Evolutionary conservation across 2,888 invertebrate genomes (phyloP).

Genomic region (Dichetophora obliterata): DNA sequence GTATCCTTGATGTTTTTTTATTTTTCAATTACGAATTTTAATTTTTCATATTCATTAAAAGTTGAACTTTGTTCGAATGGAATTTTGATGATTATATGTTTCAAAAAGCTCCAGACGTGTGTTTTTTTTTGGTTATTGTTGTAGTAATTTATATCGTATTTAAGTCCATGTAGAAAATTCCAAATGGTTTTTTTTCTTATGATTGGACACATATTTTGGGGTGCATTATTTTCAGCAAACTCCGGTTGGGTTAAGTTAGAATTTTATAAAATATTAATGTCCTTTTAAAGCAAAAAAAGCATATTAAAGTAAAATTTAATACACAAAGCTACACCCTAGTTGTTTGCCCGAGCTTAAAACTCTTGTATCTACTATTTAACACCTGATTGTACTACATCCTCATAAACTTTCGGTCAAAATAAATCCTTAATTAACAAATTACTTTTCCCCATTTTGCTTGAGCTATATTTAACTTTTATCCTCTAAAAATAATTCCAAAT

Average conservation of each 20-base stretch:
- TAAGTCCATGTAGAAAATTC: too few relatives aligned
- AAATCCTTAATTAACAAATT: conserved; percentile 23
- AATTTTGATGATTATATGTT: not conserved
- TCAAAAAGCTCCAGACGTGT: not conserved
- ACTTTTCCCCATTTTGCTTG: not conserved
- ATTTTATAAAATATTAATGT: too few relatives aligned
- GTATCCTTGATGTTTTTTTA: not conserved
- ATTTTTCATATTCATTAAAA: not conserved
- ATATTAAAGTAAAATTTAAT: too few relatives aligned
- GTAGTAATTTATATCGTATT: not conserved
- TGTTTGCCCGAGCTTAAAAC: too few relatives aligned
- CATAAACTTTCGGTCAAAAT: not conserved
- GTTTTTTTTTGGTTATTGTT: not conserved
- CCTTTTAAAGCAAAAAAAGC: too few relatives aligned
- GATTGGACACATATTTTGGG: too few relatives aligned
- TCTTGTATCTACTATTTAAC: too few relatives aligned
- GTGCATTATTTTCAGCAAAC: too few relatives aligned
- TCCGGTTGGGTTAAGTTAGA: too few relatives aligned
- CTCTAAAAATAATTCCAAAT: not conserved
- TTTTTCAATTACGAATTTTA: not conserved
- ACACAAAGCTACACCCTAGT: too few relatives aligned
- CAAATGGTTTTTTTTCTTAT: too few relatives aligned
- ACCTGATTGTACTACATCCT: not conserved
- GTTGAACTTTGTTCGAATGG: conserved; percentile 16
- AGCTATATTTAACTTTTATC: not conserved